Percentiles rank a stretch among this genome's conserved stretches.
These are phyloP conservation scores for Platichthys flesus DNA, from an alignment of 2,113 vertebrate genomes.

Conservation along the genomic window DNA sequence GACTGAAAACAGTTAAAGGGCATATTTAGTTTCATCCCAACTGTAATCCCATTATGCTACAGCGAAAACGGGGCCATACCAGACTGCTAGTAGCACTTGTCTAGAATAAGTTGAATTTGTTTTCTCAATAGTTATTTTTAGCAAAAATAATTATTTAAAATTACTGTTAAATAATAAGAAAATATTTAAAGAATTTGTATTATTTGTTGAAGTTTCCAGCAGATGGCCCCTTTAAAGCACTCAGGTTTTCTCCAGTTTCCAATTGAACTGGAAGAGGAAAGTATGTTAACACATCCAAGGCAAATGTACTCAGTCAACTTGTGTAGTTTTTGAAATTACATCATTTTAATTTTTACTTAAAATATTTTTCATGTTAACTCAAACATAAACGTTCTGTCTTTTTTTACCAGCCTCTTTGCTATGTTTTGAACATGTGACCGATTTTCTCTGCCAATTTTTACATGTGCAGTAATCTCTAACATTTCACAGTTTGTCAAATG, in stretches of 20 bases:
- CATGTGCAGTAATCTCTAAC: constrained; percentile 67
- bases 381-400: constrained; percentile 18
- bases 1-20: constrained; percentile 37
- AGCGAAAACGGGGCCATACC: constrained; percentile 41
- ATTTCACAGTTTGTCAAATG: constrained; percentile 58
- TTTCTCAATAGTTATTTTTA: constrained; percentile 28
- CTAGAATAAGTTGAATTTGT: constrained; percentile 22
- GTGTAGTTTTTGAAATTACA: constrained; percentile 69
- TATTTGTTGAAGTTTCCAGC: constrained; percentile 62
- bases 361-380: constrained; percentile 58
- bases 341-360: constrained; percentile 63
- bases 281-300: constrained; percentile 71
- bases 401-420: constrained; percentile 41
- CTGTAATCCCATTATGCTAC: constrained; percentile 38
- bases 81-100: constrained; percentile 35
- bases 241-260: constrained; percentile 81
- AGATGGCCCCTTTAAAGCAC: constrained; percentile 68
- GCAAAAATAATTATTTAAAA: constrained; percentile 12
- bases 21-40: constrained; percentile 35
- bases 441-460: constrained; percentile 33
- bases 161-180: constrained; percentile 45
- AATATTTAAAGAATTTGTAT: constrained; percentile 44
- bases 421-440: constrained; percentile 23
- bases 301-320: constrained; percentile 68
- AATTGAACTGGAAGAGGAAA: constrained; percentile 73